Base-by-base conservation (phyloP, 2,113 vertebrate species). In the Taxidea taxus region DNA sequence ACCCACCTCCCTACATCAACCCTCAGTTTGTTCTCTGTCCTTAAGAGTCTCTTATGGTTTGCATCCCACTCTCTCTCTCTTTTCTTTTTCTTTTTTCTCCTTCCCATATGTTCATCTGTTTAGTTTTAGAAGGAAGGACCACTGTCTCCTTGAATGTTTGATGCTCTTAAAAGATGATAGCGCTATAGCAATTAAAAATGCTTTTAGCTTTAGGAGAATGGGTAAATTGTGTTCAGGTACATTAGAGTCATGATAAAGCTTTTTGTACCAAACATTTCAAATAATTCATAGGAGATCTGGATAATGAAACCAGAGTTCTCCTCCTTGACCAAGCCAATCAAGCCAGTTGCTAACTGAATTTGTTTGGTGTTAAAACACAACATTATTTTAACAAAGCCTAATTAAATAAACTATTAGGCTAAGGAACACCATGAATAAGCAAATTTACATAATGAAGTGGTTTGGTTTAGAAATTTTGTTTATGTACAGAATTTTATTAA, bases 401-500 rank as follows among this genome's bases (percentile, higher is more conserved):
- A 94, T 91, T 89, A 94, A 94, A 97, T 44, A 81, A 97, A 54
- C 56, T 90, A 84, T 70, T 83, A 93, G 56, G 42, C 82, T 91
- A 95, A 96, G 14, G 16, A 84, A 85, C 56, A 91, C 34, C 68
- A 91, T 66, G 82, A 72, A 92, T 84, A 92, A 60, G 49, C 10
- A 93, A 62, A 96, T 97, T 95, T 94, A 75, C 83, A 66, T 94
- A 93, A 93, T 60, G 13, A 91, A 96, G 37, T 74, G 14, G 14
- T 54, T 96, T 91, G 74, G 23, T 87, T 87, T 87, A 77, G 60
- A 82, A 92, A 56, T 47, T 96, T 84, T 56, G 37, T 56, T 96
- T 96, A 89, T 42, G 12, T 72, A 80, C 92, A 66, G 27, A 68
- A 95, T 90, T 91, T 89, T 96, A 83, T 96, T 96, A 94, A 96